Evolutionary conservation across 2,797 vertebrate genomes (phyloP), one percentile per base, ranked within the genome.

Genomic region (Falco concolor): DNA sequence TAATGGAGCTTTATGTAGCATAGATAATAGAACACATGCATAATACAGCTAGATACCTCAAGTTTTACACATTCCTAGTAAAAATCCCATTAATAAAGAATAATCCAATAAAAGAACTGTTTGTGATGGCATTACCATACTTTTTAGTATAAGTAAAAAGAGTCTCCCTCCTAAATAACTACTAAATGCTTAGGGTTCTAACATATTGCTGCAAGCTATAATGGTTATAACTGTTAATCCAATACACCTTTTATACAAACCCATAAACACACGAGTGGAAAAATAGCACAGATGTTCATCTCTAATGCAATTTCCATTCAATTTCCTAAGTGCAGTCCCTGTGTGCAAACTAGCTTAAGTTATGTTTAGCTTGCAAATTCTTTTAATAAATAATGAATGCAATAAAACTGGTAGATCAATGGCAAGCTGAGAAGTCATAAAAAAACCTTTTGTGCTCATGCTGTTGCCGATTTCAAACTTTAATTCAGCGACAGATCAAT

Each of bases 241-340:
- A 98, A 98, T 98, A 97, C 97, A 98, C 98, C 97, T 98, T 98
- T 98, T 97, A 97, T 96, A 98, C 97, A 98, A 98, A 98, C 97
- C 97, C 98, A 98, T 98, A 98, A 98, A 98, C 96, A 98, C 96
- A 97, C 44, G 93, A 98, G 98, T 98, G 98, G 98, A 98, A 98
- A 98, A 98, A 98, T 97, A 98, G 98, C 98, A 98, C 98, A 98
- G 98, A 99, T 99, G 99, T 99, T 98, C 98, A 98, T 98, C 98
- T 98, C 98, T 99, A 99, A 99, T 99, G 98, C 97, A 98, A 99
- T 99, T 99, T 99, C 98, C 98, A 98, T 99, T 98, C 99, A 99
- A 99, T 99, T 98, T 98, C 98, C 98, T 99, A 99, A 99, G 98
- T 99, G 99, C 98, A 96, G 98, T 98, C 98, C 98, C 98, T 98